These are phyloP conservation scores for Brachionichthys hirsutus DNA, from an alignment of 2,113 vertebrate genomes.

Conservation along the genomic window DNA sequence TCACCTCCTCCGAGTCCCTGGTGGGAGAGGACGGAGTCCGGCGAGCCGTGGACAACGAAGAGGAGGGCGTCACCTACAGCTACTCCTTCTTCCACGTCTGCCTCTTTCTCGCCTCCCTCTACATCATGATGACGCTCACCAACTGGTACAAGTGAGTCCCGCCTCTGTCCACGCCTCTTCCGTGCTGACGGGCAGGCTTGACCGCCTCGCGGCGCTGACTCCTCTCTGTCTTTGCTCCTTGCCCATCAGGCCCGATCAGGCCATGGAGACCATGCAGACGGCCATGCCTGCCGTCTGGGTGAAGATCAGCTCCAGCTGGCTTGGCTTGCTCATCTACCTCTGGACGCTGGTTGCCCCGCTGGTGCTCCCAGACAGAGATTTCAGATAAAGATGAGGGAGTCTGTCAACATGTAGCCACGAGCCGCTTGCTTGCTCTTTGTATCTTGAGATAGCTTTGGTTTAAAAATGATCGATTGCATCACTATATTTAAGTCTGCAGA, in stretches of 20 bases:
- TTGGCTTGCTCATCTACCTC: slow-evolving; percentile 83
- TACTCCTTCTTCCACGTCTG: slow-evolving; percentile 95
- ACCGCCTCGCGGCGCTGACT: not conserved
- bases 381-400: slow-evolving; percentile 71
- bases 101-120: slow-evolving; percentile 87
- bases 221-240: not conserved
- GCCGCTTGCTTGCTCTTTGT: slow-evolving; percentile 4
- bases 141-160: slow-evolving; percentile 89
- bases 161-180: not conserved
- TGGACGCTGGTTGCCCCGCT: slow-evolving; percentile 92
- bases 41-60: slow-evolving; percentile 87
- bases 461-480: not conserved
- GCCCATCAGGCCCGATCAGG: slow-evolving; percentile 73
- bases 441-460: slow-evolving; percentile 6
- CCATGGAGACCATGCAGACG: slow-evolving; percentile 72
- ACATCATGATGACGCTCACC: slow-evolving; percentile 97
- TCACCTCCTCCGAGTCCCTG: not conserved
- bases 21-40: slow-evolving; percentile 56
- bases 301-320: slow-evolving; percentile 93
- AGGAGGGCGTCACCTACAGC: slow-evolving; percentile 85
- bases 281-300: slow-evolving; percentile 90
- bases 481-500: not conserved
- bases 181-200: accelerated
- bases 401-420: not conserved
- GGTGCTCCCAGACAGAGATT: slow-evolving; percentile 82